Evolutionary conservation across 2,888 invertebrate species (phyloP).

Genomic region (Pammene aurita): DNA sequence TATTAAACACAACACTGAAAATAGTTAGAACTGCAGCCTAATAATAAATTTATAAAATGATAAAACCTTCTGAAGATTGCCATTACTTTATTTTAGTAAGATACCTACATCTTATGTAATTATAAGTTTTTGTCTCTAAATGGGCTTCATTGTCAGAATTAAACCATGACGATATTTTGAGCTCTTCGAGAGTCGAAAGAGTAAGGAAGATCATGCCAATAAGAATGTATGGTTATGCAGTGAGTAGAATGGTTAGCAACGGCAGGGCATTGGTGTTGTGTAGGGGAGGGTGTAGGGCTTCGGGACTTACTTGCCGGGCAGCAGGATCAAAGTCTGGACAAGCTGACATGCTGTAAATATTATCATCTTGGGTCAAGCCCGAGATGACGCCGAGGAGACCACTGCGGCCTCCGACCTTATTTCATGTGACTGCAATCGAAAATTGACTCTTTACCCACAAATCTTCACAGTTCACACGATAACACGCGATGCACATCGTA

Average conservation of each 20-base stretch:
- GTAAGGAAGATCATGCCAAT: slow-evolving; percentile 19
- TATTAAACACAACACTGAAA: slow-evolving; percentile 52
- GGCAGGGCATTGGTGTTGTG: slow-evolving; percentile 27
- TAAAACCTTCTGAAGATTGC: slow-evolving; percentile 27
- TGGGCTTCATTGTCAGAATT: slow-evolving; percentile 20
- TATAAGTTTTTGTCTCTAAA: slow-evolving; percentile 3
- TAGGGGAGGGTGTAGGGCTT: slow-evolving; percentile 41
- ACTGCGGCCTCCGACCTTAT: slow-evolving; percentile 76
- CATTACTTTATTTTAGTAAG: slow-evolving; percentile 39
- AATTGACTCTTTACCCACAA: slow-evolving; percentile 73
- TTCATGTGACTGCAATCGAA: slow-evolving; percentile 81
- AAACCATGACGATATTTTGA: slow-evolving; percentile 24
- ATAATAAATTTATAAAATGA: not conserved
- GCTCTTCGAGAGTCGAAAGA: not conserved
- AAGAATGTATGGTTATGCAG: slow-evolving; percentile 29
- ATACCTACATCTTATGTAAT: slow-evolving; percentile 42
- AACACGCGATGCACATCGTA: slow-evolving; percentile 66
- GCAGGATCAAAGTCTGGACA: slow-evolving; percentile 79
- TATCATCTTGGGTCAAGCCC: slow-evolving; percentile 83
- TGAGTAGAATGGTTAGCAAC: slow-evolving; percentile 8
- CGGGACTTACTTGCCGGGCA: slow-evolving; percentile 81
- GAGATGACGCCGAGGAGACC: slow-evolving; percentile 79
- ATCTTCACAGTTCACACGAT: slow-evolving; percentile 65
- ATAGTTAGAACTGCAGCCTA: not conserved
- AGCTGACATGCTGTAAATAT: slow-evolving; percentile 81